A percentile compares a stretch with the other conserved stretches of the same genome.
These are phyloP conservation scores for Monodelphis domestica DNA, from an alignment of 2,797 vertebrate genomes.

Conservation along the genomic window DNA sequence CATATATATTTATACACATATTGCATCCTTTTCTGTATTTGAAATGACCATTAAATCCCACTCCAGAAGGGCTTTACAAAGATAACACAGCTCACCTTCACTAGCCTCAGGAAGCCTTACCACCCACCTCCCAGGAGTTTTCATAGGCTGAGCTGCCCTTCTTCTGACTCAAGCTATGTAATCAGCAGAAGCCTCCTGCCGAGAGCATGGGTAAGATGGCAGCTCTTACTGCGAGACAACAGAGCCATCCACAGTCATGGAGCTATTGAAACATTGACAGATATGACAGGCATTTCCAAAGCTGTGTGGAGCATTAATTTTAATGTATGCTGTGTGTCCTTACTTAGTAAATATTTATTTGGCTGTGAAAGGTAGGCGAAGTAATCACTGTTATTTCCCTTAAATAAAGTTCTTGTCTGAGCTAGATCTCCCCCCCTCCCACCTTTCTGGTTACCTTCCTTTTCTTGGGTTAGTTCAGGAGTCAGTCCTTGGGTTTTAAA, in stretches of 20 bases:
- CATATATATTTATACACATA: no score
- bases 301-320: constrained; percentile 79
- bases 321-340: constrained; percentile 81
- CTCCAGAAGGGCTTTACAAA: constrained; percentile 44
- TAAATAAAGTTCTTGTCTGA: constrained; percentile 45
- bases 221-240: constrained; percentile 72
- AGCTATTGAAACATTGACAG: constrained; percentile 76
- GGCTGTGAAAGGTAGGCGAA: constrained; percentile 72
- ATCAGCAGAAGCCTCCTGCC: constrained; percentile 51
- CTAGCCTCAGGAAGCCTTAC: constrained; percentile 53
- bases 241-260: constrained; percentile 63
- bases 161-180: constrained; percentile 57
- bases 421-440: neutral
- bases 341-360: constrained; percentile 83
- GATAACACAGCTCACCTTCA: constrained; percentile 47
- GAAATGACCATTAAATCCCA: constrained; percentile 69
- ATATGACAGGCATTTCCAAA: constrained; percentile 80
- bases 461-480: constrained; percentile 44
- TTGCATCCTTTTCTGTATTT: constrained; percentile 57
- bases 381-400: constrained; percentile 68
- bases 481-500: constrained; percentile 42
- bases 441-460: neutral
- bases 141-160: constrained; percentile 52
- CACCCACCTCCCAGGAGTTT: constrained; percentile 65
- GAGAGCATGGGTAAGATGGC: constrained; percentile 65